These are phyloP conservation scores for Adrianichthys oophorus DNA, from an alignment of 2,797 vertebrate genomes.

Conservation along the genomic window DNA sequence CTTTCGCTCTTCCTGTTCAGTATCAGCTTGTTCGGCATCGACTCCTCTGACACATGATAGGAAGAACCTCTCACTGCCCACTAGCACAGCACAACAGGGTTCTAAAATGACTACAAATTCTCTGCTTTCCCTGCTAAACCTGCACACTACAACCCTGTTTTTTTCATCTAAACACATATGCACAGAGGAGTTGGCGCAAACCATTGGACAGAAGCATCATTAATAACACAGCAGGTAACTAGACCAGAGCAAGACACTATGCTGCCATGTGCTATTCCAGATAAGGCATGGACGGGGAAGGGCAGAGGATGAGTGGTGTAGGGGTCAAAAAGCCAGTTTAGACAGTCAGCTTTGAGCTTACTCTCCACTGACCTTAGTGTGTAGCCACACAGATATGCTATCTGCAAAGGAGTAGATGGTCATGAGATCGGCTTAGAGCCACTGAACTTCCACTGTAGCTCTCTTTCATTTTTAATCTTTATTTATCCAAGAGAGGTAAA, in stretches of 20 bases:
- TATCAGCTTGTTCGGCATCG: too few relatives aligned
- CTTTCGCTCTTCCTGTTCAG: constrained; percentile 22
- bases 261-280: constrained; percentile 63
- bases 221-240: constrained; percentile 55
- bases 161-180: constrained; percentile 21
- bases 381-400: constrained; percentile 62
- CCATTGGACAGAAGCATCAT: constrained; percentile 41
- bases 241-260: constrained; percentile 42
- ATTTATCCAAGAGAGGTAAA: constrained; percentile 53
- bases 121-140: constrained; percentile 23
- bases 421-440: constrained; percentile 54
- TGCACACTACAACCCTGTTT: constrained; percentile 4
- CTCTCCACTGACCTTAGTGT: constrained; percentile 51
- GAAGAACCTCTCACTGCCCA: constrained; percentile 15
- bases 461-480: constrained; percentile 51
- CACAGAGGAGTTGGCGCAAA: constrained; percentile 16
- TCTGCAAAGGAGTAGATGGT: constrained; percentile 64
- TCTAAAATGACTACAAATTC: constrained; percentile 34
- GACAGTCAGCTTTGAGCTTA: constrained; percentile 43
- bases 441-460: constrained; percentile 25
- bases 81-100: constrained; percentile 36
- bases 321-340: constrained; percentile 13
- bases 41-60: constrained; percentile 10
- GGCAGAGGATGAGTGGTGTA: constrained; percentile 23
- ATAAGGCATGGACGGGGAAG: constrained; percentile 65